Evolutionary conservation across 2,113 vertebrate genomes (phyloP).

Genomic region (Eulemur rufifrons): DNA sequence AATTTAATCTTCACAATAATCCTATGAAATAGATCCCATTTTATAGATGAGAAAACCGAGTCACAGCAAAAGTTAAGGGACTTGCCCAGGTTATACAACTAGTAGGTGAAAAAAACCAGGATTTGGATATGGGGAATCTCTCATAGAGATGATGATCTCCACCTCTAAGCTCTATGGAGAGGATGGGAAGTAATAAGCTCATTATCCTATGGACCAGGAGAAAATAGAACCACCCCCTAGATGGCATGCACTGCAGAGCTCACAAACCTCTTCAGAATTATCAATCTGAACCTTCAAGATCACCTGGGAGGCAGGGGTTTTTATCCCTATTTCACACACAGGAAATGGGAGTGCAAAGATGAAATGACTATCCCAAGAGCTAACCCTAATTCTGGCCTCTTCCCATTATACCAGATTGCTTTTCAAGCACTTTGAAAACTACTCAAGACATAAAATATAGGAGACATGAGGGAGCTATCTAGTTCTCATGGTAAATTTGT

Average conservation of each 20-base stretch:
- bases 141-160: not conserved
- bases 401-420: not conserved
- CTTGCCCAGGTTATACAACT: not conserved
- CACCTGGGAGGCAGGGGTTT: not conserved
- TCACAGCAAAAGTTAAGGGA: not conserved
- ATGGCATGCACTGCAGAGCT: not conserved
- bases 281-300: not conserved
- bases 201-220: not conserved
- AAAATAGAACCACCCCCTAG: not conserved
- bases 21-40: not conserved
- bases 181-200: not conserved
- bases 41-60: not conserved
- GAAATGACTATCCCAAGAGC: not conserved
- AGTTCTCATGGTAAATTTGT: not conserved
- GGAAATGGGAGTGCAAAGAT: not conserved
- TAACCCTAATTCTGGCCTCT: not conserved
- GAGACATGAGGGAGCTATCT: not conserved
- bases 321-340: not conserved
- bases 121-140: not conserved
- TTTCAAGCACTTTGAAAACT: not conserved
- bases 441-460: not conserved
- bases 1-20: slow-evolving; percentile 13
- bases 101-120: not conserved
- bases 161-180: not conserved
- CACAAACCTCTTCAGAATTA: not conserved